phyloP scores from a whole-genome alignment of 2,797 vertebrate genomes.

The Labroides dimidiatus region DNA sequence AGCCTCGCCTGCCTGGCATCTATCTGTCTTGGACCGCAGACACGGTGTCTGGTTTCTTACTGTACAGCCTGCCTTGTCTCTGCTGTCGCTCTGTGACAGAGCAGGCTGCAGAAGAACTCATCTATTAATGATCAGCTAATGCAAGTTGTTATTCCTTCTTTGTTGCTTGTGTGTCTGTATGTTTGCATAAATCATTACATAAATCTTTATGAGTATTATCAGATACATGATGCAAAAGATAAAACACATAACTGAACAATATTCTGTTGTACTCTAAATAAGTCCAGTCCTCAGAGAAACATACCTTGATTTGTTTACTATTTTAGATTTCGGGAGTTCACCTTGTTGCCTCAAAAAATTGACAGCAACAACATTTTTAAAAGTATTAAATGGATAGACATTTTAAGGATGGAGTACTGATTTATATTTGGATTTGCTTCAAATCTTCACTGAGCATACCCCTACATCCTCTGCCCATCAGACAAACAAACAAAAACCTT shows the following conservation, averaged over 20 bases:
- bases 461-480: neutral
- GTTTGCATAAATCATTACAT: no score
- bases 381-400: no score
- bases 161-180: neutral
- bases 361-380: no score
- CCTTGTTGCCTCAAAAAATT: no score
- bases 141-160: neutral
- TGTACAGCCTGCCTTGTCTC: conserved; percentile 30
- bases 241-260: neutral
- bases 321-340: no score
- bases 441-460: neutral
- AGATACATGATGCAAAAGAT: neutral
- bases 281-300: neutral
- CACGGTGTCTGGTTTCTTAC: conserved; percentile 61
- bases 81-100: conserved; percentile 28
- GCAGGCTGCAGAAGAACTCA: conserved; percentile 3
- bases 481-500: no score
- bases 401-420: no score
- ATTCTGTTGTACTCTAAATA: neutral
- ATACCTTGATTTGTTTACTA: no score
- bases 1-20: conserved; percentile 59
- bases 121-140: conserved; percentile 12
- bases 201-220: neutral
- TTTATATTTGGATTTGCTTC: no score
- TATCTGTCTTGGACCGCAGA: conserved; percentile 52